Evolutionary conservation across 2,113 vertebrate species (phyloP), one percentile per base, ranked within the genome.

Genomic region (Ia io): DNA sequence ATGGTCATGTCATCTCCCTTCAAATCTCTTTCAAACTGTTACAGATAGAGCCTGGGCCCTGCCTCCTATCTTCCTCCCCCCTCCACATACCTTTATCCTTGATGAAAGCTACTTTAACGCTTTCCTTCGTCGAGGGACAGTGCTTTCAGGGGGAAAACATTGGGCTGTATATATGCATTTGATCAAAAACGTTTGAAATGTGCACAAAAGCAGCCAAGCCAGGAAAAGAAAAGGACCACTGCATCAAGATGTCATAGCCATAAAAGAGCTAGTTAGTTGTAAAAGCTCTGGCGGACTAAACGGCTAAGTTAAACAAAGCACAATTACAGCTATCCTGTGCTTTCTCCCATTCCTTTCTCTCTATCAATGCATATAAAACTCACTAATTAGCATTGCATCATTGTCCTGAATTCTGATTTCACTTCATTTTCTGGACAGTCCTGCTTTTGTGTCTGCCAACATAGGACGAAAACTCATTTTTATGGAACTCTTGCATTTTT

Each of bases 131-230:
- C 65, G 61, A 71, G 73, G 47, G 78, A 93, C 37, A 67, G 22
- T 82, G 89, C 32, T 93, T 93, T 88, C 90, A 90, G 22, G 49
- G 35, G 84, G 93, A 79, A 76, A 16, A 70, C 59, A 71, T 9
- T 70, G 37, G 73, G 28, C 42, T 71, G 42, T 69, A 84, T 65
- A 67, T 23, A 61, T 47, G n/a, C 80, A 93, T 40, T 88, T 89
- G 78, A 95, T 95, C 63, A 93, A 92, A 96, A 93, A 91, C 77
- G 88, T 88, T 95, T 94, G 88, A 93, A 93, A 89, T 70, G 37
- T 80, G 65, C 49, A 93, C 59, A 94, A 95, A 89, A 91, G 88
- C 84, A 93, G 83, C 69, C 93, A 95, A 74, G 47, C 79, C 65
- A 47, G 28, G 80, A 78, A 49, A 40, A 94, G 78, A 91, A 91